phyloP scores from a whole-genome alignment of 2,113 vertebrate species.

The Osmerus eperlanus region DNA sequence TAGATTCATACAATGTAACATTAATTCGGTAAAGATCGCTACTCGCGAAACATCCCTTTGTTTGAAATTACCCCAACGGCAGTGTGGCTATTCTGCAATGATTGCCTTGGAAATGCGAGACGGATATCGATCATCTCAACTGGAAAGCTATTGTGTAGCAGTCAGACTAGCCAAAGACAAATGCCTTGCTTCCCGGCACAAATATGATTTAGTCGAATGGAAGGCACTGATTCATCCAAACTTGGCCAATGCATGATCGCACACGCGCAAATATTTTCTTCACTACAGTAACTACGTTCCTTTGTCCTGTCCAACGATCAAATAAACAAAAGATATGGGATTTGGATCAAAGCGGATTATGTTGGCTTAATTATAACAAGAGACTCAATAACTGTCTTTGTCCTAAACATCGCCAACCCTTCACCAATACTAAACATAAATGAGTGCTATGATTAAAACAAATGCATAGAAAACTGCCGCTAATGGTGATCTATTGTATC shows the following conservation, averaged over 20 bases:
- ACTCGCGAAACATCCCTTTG: slow-evolving; percentile 70
- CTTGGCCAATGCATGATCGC: not conserved
- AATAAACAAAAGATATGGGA: slow-evolving; percentile 70
- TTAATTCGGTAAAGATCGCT: slow-evolving; percentile 11
- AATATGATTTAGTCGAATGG: slow-evolving; percentile 16
- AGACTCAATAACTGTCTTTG: slow-evolving; percentile 65
- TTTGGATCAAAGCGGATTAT: slow-evolving; percentile 62
- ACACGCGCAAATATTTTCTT: not conserved
- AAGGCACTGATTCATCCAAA: not conserved
- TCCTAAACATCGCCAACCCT: slow-evolving; percentile 39
- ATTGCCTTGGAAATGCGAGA: slow-evolving; percentile 61
- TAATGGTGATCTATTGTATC: slow-evolving; percentile 56
- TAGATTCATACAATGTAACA: not conserved
- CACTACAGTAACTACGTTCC: slow-evolving; percentile 27
- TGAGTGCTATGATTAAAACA: slow-evolving; percentile 26
- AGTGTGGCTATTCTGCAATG: slow-evolving; percentile 48
- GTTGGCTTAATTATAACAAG: slow-evolving; percentile 68
- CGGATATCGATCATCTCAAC: slow-evolving; percentile 71
- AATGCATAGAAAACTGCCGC: slow-evolving; percentile 41
- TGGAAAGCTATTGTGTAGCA: slow-evolving; percentile 66
- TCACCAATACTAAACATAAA: slow-evolving; percentile 29
- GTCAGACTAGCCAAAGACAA: slow-evolving; percentile 40
- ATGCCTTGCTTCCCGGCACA: slow-evolving; percentile 26
- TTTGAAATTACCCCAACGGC: slow-evolving; percentile 58
- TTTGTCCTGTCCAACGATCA: slow-evolving; percentile 74